Base-by-base conservation (phyloP, 2,888 invertebrate genomes). In the Cacoxenus indagator region DNA sequence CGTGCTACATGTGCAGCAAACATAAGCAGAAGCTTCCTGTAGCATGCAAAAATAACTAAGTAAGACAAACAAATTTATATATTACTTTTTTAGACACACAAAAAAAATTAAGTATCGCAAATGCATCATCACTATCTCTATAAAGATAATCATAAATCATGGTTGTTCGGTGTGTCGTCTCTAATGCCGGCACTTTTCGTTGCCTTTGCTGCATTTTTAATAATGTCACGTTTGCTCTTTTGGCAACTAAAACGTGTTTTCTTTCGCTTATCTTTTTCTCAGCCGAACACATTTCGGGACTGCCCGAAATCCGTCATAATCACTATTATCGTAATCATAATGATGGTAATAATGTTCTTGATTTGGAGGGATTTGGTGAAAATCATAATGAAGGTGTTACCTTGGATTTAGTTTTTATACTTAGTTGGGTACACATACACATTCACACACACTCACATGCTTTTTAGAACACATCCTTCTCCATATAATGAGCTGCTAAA, bases 181-280 rank as follows among this genome's bases (percentile, higher is more conserved):
- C 14, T 14, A 37, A 37, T 37, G 37, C 37, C 37, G 26, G 29
- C 26, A 17, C 14, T 14, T 9, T 64, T 11, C 55, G 54, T 8
- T 11, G 37, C 61, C 9, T 61, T n/a, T 57, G 26, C 43, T 79
- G 83, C 81, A 80, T 75, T 77, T 70, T 72, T 83, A 83, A 80
- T 81, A 80, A 73, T 75, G 78, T 80, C 82, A 83, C 80, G 80
- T 83, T 83, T 67, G 69, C 70, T 77, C 82, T 79, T 82, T 78
- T 73, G 74, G 73, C 77, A 79, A 55, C n/a, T n/a, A 57, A 55
- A 57, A 57, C 66, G 57, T 66, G 66, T 57, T 57, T 66, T 57
- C 26, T 48, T 17, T 55, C 26, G 9, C 2, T n/a, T 55, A 8
- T 55, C 55, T 24, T 11, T n/a, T 14, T 54, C 54, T 4, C 11